These are phyloP conservation scores for Sthenelais limicola DNA, from an alignment of 2,888 invertebrate species.

Conservation along the genomic window DNA sequence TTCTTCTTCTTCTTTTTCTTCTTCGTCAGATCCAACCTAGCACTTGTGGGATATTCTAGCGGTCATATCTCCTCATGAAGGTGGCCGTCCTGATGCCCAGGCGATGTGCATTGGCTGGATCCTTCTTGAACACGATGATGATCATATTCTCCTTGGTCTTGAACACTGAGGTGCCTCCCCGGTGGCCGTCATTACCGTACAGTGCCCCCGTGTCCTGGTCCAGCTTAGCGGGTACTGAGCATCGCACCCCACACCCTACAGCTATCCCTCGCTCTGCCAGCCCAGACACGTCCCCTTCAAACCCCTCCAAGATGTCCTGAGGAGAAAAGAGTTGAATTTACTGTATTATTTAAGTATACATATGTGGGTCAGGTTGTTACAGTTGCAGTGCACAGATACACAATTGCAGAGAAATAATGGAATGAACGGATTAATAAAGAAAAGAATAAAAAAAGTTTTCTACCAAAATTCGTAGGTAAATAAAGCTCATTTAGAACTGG, in stretches of 20 bases:
- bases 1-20: too few relatives aligned
- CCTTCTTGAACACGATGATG: slow-evolving; percentile 23
- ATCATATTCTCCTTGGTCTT: slow-evolving; percentile 1
- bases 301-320: slow-evolving; percentile 23
- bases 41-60: too few relatives aligned
- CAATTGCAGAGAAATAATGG: too few relatives aligned
- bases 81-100: slow-evolving; percentile 31
- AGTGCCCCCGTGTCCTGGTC: slow-evolving; percentile 9
- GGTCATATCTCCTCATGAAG: slow-evolving; percentile 28
- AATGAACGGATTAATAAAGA: too few relatives aligned
- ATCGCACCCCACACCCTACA: slow-evolving; percentile 6
- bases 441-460: too few relatives aligned
- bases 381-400: too few relatives aligned
- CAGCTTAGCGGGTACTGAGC: slow-evolving; percentile 17
- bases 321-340: not conserved
- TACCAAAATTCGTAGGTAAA: too few relatives aligned
- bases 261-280: slow-evolving; percentile 21
- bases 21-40: too few relatives aligned
- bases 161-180: slow-evolving; percentile 17
- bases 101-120: slow-evolving; percentile 7
- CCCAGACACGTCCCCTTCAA: slow-evolving; percentile 26
- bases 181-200: slow-evolving; percentile 32
- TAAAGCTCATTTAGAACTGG: too few relatives aligned
- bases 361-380: too few relatives aligned
- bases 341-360: too few relatives aligned